These are phyloP conservation scores for Myotis brandtii DNA, from an alignment of 2,113 vertebrate genomes.

Conservation along the genomic window DNA sequence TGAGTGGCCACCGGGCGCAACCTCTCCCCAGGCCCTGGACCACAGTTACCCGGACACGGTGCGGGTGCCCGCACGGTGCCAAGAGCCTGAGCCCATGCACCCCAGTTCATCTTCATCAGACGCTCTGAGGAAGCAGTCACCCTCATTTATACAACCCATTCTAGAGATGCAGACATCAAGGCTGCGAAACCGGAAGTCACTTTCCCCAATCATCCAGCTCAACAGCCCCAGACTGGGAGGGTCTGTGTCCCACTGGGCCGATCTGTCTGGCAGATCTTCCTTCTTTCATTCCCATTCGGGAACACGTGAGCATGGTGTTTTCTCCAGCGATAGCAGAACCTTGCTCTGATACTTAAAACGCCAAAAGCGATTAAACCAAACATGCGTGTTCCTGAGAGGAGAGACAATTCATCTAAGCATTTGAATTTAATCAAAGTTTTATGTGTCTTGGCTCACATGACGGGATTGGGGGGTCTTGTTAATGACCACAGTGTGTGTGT, in stretches of 20 bases:
- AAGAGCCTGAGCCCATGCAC: background rate
- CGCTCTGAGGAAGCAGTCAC: rapidly evolving
- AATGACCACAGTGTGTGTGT: background rate
- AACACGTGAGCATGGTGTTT: background rate
- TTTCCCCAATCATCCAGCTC: background rate
- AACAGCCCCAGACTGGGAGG: rapidly evolving
- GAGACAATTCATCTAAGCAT: constrained; percentile 27
- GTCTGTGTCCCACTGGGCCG: background rate
- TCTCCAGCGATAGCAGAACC: background rate
- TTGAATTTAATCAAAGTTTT: constrained; percentile 63
- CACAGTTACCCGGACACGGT: rapidly evolving
- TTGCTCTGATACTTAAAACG: constrained; percentile 44
- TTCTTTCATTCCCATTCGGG: background rate
- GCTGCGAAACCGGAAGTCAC: too few relatives aligned
- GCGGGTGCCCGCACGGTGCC: background rate
- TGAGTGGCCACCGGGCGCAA: rapidly evolving
- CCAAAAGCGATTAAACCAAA: constrained; percentile 52
- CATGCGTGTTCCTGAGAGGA: constrained; percentile 25
- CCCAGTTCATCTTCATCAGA: background rate
- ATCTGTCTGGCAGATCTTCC: background rate
- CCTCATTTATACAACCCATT: background rate
- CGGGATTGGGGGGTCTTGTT: background rate
- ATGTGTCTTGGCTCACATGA: constrained; percentile 19
- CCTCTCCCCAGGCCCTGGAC: background rate
- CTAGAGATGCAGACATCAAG: background rate